Percentiles rank a stretch among this genome's conserved stretches.
Evolutionary conservation across 2,888 invertebrate species (phyloP).

Genomic region (Crematogaster levior): DNA sequence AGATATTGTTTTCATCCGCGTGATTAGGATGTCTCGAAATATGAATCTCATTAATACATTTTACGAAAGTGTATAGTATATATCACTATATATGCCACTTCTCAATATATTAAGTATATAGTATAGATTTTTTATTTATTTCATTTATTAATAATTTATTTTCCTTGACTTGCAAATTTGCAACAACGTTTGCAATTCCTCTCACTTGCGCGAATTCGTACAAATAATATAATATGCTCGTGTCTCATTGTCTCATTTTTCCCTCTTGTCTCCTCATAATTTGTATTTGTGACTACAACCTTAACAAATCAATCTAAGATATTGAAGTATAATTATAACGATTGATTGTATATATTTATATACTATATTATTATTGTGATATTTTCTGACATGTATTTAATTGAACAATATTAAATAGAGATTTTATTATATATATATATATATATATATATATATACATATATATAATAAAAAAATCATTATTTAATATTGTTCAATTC

Average conservation of each 20-base stretch:
- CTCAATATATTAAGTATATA: not conserved
- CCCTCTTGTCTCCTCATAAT: not conserved
- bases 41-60: constrained; percentile 8
- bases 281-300: not conserved
- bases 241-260: not conserved
- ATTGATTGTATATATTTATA: not conserved
- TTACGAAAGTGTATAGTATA: not conserved
- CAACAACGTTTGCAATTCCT: not conserved
- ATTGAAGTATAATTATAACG: not conserved
- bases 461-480: too few relatives aligned
- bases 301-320: not conserved
- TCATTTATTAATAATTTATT: not conserved
- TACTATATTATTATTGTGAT: not conserved
- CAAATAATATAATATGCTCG: not conserved
- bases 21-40: constrained; percentile 21
- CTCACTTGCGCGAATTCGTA: not conserved
- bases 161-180: not conserved
- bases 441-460: too few relatives aligned
- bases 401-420: not conserved
- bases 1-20: constrained; percentile 20
- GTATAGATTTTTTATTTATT: not conserved
- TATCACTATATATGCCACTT: too few relatives aligned
- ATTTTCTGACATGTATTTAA: not conserved
- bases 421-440: too few relatives aligned
- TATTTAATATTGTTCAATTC: too few relatives aligned